Conservation (phyloP, 1,140 invertebrate species). For the Hylyphantes graminicola region DNA sequence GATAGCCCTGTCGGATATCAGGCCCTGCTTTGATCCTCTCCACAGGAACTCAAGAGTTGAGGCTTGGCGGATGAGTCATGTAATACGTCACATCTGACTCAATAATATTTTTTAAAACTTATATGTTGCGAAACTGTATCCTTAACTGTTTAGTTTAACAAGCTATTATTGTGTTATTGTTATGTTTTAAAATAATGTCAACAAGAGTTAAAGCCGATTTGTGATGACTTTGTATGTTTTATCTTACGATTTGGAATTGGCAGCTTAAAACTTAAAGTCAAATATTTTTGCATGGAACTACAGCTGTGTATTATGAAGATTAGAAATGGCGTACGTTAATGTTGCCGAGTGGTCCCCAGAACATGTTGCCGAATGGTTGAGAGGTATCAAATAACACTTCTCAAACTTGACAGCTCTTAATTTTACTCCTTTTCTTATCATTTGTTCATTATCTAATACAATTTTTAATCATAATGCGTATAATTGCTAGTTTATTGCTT, state of each 20-base stretch:
- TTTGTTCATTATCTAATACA: no score
- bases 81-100: no score
- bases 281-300: conserved; percentile 14
- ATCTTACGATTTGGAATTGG: neutral
- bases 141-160: conserved; percentile 1
- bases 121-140: neutral
- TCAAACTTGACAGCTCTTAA: no score
- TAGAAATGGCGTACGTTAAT: conserved; percentile 74
- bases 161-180: conserved; percentile 32
- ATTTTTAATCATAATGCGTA: no score
- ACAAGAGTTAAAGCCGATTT: conserved; percentile 17
- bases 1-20: no score
- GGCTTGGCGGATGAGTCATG: no score
- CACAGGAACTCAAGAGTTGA: no score
- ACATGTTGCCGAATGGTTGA: conserved; percentile 92
- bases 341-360: conserved; percentile 91
- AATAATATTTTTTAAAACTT: neutral
- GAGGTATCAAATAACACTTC: conserved; percentile 73
- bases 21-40: no score
- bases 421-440: no score
- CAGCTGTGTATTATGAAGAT: conserved; percentile 17
- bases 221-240: neutral
- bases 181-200: conserved; percentile 10
- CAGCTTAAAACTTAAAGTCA: conserved; percentile 1
- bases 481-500: no score